A percentile compares a stretch with the other conserved stretches of the same genome.
Evolutionary conservation across 2,797 vertebrate species (phyloP).

Genomic region (Rhabdophis nuchalis): DNA sequence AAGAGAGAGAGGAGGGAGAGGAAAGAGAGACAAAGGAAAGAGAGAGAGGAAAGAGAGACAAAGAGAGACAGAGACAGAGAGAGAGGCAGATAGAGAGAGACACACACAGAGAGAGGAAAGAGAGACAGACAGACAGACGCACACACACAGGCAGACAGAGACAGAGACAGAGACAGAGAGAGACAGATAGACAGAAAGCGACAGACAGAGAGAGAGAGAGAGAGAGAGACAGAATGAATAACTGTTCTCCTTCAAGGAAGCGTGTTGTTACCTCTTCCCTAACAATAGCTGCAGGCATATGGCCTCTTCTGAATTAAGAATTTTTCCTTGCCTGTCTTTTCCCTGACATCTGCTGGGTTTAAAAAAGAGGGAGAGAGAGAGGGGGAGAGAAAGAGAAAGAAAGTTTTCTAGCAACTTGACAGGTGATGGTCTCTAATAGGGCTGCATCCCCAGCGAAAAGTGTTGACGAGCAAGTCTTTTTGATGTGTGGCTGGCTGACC

Average conservation of each 20-base stretch:
- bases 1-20: no score
- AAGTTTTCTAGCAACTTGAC: background rate
- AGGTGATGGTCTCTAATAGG: constrained; percentile 26
- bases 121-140: fast-evolving
- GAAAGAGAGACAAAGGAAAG: no score
- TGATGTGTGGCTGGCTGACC: background rate
- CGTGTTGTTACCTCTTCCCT: background rate
- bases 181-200: no score
- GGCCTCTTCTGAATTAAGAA: background rate
- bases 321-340: background rate
- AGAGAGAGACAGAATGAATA: background rate
- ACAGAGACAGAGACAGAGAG: fast-evolving
- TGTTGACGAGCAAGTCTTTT: background rate
- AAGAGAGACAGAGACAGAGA: no score
- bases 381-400: no score
- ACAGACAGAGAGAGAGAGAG: no score
- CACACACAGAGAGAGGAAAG: no score
- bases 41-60: no score
- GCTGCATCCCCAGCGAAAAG: background rate
- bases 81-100: no score
- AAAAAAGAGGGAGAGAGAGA: background rate
- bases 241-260: background rate
- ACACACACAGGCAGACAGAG: no score
- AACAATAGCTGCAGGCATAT: background rate
- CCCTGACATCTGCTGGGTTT: background rate